Base-by-base conservation (phyloP, 1,140 invertebrate genomes). In the Phymastichus coffea region DNA sequence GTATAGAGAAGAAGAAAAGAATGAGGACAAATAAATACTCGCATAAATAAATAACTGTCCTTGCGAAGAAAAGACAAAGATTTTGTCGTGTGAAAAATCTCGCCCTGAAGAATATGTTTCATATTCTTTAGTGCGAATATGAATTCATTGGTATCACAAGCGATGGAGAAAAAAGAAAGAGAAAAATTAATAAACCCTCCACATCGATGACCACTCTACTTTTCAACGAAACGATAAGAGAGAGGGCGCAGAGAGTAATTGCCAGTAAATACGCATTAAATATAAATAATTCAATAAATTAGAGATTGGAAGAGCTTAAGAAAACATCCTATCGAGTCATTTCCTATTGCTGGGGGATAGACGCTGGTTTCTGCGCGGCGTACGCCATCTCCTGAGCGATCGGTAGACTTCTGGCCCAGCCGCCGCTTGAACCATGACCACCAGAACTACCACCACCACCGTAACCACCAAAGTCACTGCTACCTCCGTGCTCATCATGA, bases 351-450 rank as follows among this genome's bases (percentile, higher is more conserved):
- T n/a, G n/a, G n/a, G n/a, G n/a, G n/a, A n/a, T n/a, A n/a, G n/a
- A n/a, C 28, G 28, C 28, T 22, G 75, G 87, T 70, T 85, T 85
- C 73, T 92, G 88, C 37, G 85, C 89, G 59, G 83, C 83, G 75
- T 91, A 92, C 35, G 89, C 90, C 65, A 91, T 74, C 58, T 86
- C 83, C 69, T 91, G 88, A 33, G 87, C 85, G 23, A 87, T 35
- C 1, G 22, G 19, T 19, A 88, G 76, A 65, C 87, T 78, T 35
- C 81, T 71, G 12, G 80, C 88, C 88, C 90, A 91, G 15, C 86
- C 87, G 15, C 86, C 87, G 1, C 82, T 77, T 23, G 78, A 81
- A 10, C 82, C 80, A 62, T 81, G 81, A 19, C 80, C 83, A 12
- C 80, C 79, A 51, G 83, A 83, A 19, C 82, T 82, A 20, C 82